Evolutionary conservation across 2,113 vertebrate species (phyloP), one percentile per base, ranked within the genome.

Genomic region (Cyanoderma ruficeps): DNA sequence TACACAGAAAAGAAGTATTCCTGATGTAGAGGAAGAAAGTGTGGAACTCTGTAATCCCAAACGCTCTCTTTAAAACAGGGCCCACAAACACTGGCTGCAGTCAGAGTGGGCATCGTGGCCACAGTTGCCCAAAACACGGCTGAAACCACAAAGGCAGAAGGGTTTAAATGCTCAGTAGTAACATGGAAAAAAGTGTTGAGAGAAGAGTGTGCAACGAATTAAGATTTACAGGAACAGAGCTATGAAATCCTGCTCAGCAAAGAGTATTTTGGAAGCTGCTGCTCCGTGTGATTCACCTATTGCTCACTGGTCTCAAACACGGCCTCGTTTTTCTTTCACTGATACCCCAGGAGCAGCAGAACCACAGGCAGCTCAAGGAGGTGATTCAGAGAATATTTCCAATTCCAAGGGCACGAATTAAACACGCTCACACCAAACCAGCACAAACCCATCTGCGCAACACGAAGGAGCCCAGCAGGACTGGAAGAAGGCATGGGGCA

Each of bases 401-500:
- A 52, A 6, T 64, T 81, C 60, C 70, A 78, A 44, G 27, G 64
- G 15, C 42, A 50, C 11, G 24, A 71, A 64, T 57, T 23, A 49
- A 85, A 60, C 12, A 37, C 0, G 0, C 27, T 57, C 19, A 1
- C 17, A 53, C 11, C 27, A 10, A 44, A 65, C 9, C 44, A 44
- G 53, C 61, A 78, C 52, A 65, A 69, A 69, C 7, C 47, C 69
- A 53, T 24, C 81, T 3, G 28, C 13, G 69, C 24, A 15, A 27
- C 0, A 0, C 1, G 0, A 53, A 75, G 25, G 31, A 39, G 37
- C 9, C 37, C 72, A 30, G 60, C 2, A 74, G 41, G 35, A 5
- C n/a, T 41, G 49, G 30, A 14, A 56, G 68, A 9, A 49, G 44
- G 83, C 60, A 6, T 0, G 21, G 63, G 9, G 10, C 53, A 11